Base-by-base conservation (phyloP, 2,113 vertebrate species). In the Setophaga kirtlandii region DNA sequence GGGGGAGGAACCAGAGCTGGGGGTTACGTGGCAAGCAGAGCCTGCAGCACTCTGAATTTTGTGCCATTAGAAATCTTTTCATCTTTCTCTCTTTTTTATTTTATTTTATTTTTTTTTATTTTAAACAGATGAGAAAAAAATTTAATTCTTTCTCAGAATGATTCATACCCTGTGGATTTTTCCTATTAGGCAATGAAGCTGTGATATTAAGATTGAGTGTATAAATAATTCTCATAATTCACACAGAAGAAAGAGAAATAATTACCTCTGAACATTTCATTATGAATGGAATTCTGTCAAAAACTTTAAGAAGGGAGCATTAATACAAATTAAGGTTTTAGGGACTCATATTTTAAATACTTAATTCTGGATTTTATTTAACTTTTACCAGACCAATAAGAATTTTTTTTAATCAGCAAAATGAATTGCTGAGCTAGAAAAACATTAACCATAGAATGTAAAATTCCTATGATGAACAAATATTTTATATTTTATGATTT, bases 211-310 rank as follows among this genome's bases (percentile, higher is more conserved):
- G 89, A 97, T 92, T 96, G 89, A 98, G 96, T 95, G 42, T 96
- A 96, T 98, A 97, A 98, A 97, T 98, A 98, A 98, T 98, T 97
- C 94, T 94, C 92, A 97, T 98, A 97, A 98, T 96, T 96, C 96
- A 96, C 90, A 75, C 25, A 93, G 87, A 97, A 96, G 90, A 92
- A 97, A 98, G 96, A 97, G 95, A 97, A 98, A 98, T 98, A 97
- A 97, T 97, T 97, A 97, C 73, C 62, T 96, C 84, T 88, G 94
- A 97, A 95, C 80, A 96, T 97, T 98, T 97, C 91, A 97, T 97
- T 97, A 98, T 98, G 97, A 98, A 97, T 98, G 90, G 88, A 91
- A 93, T 97, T 94, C 97, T 97, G 84, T 97, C 96, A 98, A 69
- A 96, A 92, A 94, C 94, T 97, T 92, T 81, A 95, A 91, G 97